Evolutionary conservation across 2,888 invertebrate species (phyloP).

Genomic region (Epinotia demarniana): DNA sequence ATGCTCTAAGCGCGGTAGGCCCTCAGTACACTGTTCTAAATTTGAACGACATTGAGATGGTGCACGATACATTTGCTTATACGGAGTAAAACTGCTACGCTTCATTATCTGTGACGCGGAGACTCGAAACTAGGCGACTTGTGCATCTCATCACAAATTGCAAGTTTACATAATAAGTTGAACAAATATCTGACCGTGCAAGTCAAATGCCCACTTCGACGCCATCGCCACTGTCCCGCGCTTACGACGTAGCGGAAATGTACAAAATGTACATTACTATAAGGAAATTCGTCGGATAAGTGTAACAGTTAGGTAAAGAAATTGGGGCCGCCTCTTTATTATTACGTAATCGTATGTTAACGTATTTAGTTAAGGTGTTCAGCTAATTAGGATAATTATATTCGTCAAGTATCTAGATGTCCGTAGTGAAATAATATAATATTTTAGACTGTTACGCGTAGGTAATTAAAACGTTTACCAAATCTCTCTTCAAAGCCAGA

Average conservation of each 20-base stretch:
- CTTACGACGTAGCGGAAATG: constrained; percentile 4
- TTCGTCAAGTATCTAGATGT: constrained; percentile 67
- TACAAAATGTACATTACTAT: constrained; percentile 29
- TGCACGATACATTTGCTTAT: constrained; percentile 19
- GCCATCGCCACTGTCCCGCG: neutral
- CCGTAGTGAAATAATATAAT: constrained; percentile 70
- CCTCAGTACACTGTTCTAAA: constrained; percentile 19
- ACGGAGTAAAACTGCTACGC: constrained; percentile 23
- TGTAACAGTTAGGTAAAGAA: constrained; percentile 62
- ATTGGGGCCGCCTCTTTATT: constrained; percentile 81
- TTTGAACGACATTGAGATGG: constrained; percentile 14
- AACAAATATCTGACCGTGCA: neutral
- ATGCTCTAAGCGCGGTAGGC: too few relatives aligned
- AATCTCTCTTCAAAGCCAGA: constrained; percentile 69
- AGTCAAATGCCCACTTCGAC: constrained; percentile 11
- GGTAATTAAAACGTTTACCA: constrained; percentile 75
- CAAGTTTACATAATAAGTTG: neutral
- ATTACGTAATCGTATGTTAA: constrained; percentile 67
- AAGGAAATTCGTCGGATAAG: constrained; percentile 42
- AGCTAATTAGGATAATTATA: constrained; percentile 72
- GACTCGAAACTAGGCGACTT: constrained; percentile 17
- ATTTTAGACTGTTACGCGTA: constrained; percentile 59
- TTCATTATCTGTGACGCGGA: constrained; percentile 1
- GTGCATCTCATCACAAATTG: constrained; percentile 12
- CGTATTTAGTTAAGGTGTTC: constrained; percentile 64